phyloP scores from a whole-genome alignment of 2,113 vertebrate genomes.

The Bos javanicus region DNA sequence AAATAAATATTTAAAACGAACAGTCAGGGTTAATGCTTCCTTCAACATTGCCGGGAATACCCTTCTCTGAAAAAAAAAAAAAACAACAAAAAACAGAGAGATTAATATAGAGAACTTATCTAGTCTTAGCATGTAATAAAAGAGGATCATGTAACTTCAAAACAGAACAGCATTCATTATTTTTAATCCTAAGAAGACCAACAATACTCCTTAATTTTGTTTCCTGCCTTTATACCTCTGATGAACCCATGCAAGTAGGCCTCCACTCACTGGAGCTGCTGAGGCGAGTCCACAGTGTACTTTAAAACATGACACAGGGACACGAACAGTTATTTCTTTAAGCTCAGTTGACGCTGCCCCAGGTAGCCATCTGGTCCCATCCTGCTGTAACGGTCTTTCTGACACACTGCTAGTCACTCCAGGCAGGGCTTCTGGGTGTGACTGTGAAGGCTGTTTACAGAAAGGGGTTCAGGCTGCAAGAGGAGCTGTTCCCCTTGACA shows the following conservation, averaged over 20 bases:
- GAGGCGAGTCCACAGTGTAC: not conserved
- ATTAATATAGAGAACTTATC: not conserved
- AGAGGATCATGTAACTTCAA: not conserved
- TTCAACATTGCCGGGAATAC: not conserved
- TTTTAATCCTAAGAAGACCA: not conserved
- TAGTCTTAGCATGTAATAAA: not conserved
- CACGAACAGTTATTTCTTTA: not conserved
- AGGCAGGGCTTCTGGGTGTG: not conserved
- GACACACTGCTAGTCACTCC: not conserved
- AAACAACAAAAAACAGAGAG: not conserved
- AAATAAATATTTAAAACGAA: not conserved
- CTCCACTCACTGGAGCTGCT: not conserved
- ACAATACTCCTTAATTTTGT: not conserved
- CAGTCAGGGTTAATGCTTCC: not conserved
- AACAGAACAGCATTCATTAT: not conserved
- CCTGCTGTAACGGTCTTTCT: not conserved
- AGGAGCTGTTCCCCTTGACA: not conserved
- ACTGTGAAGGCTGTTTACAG: not conserved
- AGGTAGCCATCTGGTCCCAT: not conserved
- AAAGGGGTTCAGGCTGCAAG: accelerated
- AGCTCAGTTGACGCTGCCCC: not conserved
- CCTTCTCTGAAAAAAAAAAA: not conserved
- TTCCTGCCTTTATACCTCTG: not conserved
- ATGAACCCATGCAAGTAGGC: not conserved
- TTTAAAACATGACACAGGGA: not conserved